Evolutionary conservation across 2,888 invertebrate species (phyloP).

Genomic region (Chouioia cunea): DNA sequence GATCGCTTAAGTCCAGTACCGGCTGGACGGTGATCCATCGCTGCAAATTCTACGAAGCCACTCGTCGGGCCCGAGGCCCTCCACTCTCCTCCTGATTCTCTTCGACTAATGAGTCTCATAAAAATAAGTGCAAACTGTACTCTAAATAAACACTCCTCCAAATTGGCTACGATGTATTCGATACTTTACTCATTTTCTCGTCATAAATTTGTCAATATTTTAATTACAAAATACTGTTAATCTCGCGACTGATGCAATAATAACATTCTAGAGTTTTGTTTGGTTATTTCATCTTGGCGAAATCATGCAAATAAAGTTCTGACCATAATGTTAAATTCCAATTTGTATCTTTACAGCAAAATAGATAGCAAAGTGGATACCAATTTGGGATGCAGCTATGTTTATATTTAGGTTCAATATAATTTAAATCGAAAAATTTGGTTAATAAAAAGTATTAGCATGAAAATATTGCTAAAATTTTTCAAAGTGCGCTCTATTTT

Average conservation of each 20-base stretch:
- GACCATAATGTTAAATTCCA: background rate
- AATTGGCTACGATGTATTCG: constrained; percentile 25
- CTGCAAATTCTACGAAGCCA: constrained; percentile 61
- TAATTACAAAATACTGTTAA: too few relatives aligned
- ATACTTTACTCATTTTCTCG: background rate
- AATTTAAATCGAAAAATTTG: too few relatives aligned
- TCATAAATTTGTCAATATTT: too few relatives aligned
- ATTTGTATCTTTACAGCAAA: too few relatives aligned
- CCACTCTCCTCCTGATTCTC: constrained; percentile 21
- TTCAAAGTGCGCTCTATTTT: too few relatives aligned
- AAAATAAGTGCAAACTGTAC: constrained; percentile 47
- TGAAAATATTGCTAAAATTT: too few relatives aligned
- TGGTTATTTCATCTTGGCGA: background rate
- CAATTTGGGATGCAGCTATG: too few relatives aligned
- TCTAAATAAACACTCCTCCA: constrained; percentile 42
- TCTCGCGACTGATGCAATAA: too few relatives aligned
- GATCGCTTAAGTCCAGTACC: constrained; percentile 66
- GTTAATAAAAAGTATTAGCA: background rate
- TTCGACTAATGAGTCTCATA: constrained; percentile 46
- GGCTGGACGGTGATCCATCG: constrained; percentile 65
- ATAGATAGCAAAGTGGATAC: too few relatives aligned
- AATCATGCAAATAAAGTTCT: too few relatives aligned
- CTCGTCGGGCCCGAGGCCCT: constrained; percentile 39
- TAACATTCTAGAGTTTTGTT: too few relatives aligned
- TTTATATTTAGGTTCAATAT: too few relatives aligned